Evolutionary conservation across 2,888 invertebrate genomes (phyloP), one percentile per base, ranked within the genome.

Genomic region (Pollenia griseotomentosa): DNA sequence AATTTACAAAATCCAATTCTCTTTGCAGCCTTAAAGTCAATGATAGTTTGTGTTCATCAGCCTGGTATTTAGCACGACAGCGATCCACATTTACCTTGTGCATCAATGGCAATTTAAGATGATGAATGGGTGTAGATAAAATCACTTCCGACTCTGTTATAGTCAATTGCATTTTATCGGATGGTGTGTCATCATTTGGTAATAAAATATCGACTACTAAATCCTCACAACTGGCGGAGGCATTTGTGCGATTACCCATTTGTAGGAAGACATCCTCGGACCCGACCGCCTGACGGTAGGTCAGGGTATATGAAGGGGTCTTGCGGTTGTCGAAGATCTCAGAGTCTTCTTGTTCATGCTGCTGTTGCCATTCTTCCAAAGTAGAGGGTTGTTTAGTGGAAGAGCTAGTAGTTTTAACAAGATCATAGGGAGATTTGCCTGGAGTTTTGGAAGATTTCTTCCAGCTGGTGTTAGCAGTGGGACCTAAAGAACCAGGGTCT

Each of bases 1-100:
- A 98, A 94, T 98, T 98, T 73, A 98, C 94, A 92, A 95, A 96
- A 94, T 98, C 98, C 89, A 97, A 95, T 92, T 98, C 98, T 81
- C 98, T 95, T 85, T 95, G 94, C 93, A 98, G 94, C 86, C 95
- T 95, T 70, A 98, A 94, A 8, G 96, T 97, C 63, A 98, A 94
- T 77, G 95, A 94, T 83, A 98, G 94, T 61, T 95, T 95, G 89
- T 95, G 95, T 40, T 94, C 93, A 11, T 95, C 95, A 2, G 94
- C 91, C 90, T 97, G 96, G 96, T 97, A 98, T 90, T 96, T 95
- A 0, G 98, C 98, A 87, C 95, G 96, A 4, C 97, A 97, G 46
- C 94, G 94, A 91, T 98, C 96, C 9, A 97, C 96, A 93, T 98
- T 95, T 9, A 98, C 96, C 0, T 95, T 95, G 90, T 98, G 97